Conservation (phyloP, 2,888 invertebrate genomes). For the Buathra laborator region DNA sequence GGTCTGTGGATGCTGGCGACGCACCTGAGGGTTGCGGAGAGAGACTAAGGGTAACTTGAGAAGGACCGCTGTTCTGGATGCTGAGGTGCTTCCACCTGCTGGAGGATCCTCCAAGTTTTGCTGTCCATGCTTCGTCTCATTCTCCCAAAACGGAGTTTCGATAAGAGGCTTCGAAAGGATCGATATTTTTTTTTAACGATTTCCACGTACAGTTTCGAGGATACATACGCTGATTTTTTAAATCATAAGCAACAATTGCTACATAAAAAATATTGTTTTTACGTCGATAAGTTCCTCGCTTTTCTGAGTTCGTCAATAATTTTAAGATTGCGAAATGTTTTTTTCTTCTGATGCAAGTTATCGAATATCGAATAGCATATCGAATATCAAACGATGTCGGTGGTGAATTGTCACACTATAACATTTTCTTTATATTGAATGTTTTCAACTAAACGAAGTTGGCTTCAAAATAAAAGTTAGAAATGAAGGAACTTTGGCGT, state of each 20-base stretch:
- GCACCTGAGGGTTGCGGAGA: not conserved
- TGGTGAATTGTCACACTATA: no score
- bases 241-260: not conserved
- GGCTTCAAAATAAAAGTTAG: not conserved
- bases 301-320: no score
- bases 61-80: conserved; percentile 2
- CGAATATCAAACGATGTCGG: no score
- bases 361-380: no score
- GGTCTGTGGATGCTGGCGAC: not conserved
- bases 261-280: not conserved
- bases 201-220: not conserved
- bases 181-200: not conserved
- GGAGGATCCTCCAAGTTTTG: conserved; percentile 40
- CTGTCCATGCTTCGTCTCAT: conserved; percentile 37
- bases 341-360: no score
- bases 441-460: no score
- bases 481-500: not conserved
- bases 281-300: no score
- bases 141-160: not conserved
- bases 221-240: not conserved
- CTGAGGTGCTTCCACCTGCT: conserved; percentile 65
- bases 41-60: conserved; percentile 11
- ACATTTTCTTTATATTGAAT: no score
- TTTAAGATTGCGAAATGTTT: no score
- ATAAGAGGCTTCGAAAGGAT: not conserved